These are phyloP conservation scores for Melopsittacus undulatus DNA, from an alignment of 2,797 vertebrate species.

Conservation along the genomic window DNA sequence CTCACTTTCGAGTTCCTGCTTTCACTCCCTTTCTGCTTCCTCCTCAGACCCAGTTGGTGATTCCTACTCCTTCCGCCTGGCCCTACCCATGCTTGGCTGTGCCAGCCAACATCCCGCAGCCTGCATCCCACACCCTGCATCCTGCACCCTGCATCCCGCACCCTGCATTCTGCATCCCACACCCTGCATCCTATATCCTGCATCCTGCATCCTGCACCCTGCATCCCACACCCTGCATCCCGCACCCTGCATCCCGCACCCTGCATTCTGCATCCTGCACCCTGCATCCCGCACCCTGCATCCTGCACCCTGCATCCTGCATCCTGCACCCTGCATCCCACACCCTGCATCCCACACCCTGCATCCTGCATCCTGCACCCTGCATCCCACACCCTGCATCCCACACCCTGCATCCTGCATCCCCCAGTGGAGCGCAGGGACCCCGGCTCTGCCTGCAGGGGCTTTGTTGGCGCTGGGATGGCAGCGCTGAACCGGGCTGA, in stretches of 20 bases:
- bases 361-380: too few relatives aligned
- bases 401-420: too few relatives aligned
- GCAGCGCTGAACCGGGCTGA: not conserved
- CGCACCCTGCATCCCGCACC: too few relatives aligned
- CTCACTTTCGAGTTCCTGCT: not conserved
- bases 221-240: not conserved
- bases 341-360: too few relatives aligned
- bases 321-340: too few relatives aligned
- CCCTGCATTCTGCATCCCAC: too few relatives aligned
- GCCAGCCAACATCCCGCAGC: not conserved
- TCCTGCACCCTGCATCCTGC: too few relatives aligned
- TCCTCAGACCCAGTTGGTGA: not conserved
- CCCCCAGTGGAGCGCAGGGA: fast-evolving
- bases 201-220: too few relatives aligned
- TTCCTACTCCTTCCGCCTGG: not conserved
- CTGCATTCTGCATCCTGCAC: not conserved
- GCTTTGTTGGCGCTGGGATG: fast-evolving
- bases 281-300: not conserved
- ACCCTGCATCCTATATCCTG: too few relatives aligned
- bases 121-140: too few relatives aligned
- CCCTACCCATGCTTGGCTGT: fast-evolving
- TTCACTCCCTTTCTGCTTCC: not conserved
- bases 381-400: too few relatives aligned
- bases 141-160: not conserved
- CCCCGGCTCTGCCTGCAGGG: not conserved